A percentile compares a stretch with the other conserved stretches of the same genome.
These are phyloP conservation scores for Cranoglanis bouderius DNA, from an alignment of 2,113 vertebrate genomes.

Conservation along the genomic window DNA sequence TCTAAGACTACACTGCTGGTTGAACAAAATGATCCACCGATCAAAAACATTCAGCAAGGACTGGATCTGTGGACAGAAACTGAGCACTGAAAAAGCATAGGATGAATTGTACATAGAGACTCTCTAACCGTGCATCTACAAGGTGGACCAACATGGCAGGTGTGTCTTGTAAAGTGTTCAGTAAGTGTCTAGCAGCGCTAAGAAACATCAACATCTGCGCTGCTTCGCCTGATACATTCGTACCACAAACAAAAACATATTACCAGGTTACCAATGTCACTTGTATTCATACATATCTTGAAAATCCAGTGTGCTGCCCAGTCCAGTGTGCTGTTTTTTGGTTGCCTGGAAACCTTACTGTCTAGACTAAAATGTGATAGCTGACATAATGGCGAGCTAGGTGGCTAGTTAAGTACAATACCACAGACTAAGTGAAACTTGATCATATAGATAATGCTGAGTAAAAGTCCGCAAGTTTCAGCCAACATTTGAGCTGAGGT, in stretches of 20 bases:
- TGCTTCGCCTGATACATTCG: background rate
- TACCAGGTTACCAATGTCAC: background rate
- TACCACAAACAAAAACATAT: background rate
- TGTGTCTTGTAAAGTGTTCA: background rate
- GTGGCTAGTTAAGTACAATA: background rate
- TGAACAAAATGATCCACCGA: background rate
- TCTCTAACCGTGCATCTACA: background rate
- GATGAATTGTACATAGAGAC: background rate
- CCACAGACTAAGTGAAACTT: background rate
- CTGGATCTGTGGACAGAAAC: background rate
- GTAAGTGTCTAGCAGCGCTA: background rate
- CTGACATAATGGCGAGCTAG: background rate
- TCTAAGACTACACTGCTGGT: background rate
- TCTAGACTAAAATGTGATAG: background rate
- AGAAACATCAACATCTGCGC: no score
- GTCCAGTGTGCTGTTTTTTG: background rate
- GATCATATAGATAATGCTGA: background rate
- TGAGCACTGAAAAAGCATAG: background rate
- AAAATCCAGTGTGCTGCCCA: background rate
- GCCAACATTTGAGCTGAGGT: background rate
- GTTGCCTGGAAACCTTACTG: background rate
- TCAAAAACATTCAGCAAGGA: background rate
- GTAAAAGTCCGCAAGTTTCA: background rate
- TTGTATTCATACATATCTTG: background rate
- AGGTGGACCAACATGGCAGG: background rate